Evolutionary conservation across 2,888 invertebrate species (phyloP), one percentile per base, ranked within the genome.

Genomic region (Tanytarsus gracilentus): DNA sequence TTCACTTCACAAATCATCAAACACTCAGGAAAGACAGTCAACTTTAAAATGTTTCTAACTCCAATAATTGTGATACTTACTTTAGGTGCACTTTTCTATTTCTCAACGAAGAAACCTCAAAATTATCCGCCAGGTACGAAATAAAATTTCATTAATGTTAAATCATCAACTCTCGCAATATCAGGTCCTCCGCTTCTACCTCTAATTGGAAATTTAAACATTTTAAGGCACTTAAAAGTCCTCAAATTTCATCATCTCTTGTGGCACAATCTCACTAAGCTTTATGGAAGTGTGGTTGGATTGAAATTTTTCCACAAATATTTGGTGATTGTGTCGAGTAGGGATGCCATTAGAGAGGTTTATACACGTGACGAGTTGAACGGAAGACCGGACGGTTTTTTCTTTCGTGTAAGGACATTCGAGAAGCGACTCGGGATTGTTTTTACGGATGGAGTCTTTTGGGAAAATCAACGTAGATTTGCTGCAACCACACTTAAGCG

Each of bases 321-420:
- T 29, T 70, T 85, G 0, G 79, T 86, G 1, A 74, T 82, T 0
- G 79, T 84, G 1, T 81, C 78, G 23, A 81, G 84, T 0, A 73
- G 78, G 39, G 78, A 81, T 61, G 78, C 82, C 51, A 77, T 84
- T 3, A 78, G 77, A 44, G 79, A 82, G 67, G 79, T 81, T 5
- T 76, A 84, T 44, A 75, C 76, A 1, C 75, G 77, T 8, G 80
- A 80, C 16, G 82, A 82, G 62, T 84, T 85, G 65, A 83, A 84
- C 66, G 85, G 84, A 0, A 76, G 87, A 62, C 86, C 86, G 0
- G 79, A 84, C 65, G 85, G 81, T 26, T 86, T 84, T 68, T 83
- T 86, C 67, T 79, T 84, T 65, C 76, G 79, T 63, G 70, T 85
- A 62, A 76, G 86, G 61, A 79, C 84, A 25, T 80, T 84, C 63